Evolutionary conservation across 2,797 vertebrate genomes (phyloP).

Genomic region (Ispidina lecontei): DNA sequence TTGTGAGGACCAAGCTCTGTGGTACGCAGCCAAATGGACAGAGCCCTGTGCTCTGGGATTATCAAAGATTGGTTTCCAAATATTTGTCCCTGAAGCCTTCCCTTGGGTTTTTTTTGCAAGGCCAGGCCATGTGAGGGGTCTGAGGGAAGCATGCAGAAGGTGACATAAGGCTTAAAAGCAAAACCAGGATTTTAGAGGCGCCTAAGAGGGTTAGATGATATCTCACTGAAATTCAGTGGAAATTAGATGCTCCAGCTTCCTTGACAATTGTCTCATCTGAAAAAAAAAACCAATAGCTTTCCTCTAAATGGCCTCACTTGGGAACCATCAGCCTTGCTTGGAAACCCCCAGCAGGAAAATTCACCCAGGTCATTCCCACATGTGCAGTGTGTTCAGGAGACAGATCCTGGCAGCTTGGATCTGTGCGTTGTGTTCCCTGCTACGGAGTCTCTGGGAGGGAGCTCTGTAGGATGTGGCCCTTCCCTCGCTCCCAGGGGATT

Average conservation of each 20-base stretch:
- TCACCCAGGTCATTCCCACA: background rate
- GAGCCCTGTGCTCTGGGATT: background rate
- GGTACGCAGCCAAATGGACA: background rate
- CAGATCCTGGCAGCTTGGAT: background rate
- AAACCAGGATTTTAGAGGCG: background rate
- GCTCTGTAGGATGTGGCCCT: slow-evolving; percentile 9
- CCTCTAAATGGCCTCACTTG: background rate
- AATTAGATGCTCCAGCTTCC: background rate
- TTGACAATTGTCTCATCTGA: background rate
- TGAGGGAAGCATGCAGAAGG: background rate
- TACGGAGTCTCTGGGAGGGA: fast-evolving
- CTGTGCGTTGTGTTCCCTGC: fast-evolving
- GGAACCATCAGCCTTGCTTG: background rate
- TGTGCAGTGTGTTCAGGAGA: fast-evolving
- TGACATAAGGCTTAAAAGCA: background rate
- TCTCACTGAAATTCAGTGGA: background rate
- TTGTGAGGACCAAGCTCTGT: background rate
- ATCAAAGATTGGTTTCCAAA: background rate
- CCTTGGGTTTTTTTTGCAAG: slow-evolving; percentile 12
- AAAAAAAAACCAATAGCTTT: background rate
- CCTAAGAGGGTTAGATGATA: background rate
- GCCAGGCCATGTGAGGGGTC: background rate
- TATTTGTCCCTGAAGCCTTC: slow-evolving; percentile 19
- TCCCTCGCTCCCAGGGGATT: background rate
- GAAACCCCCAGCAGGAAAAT: background rate